Conservation (phyloP, 2,113 vertebrate species). For the Pluvialis apricaria region DNA sequence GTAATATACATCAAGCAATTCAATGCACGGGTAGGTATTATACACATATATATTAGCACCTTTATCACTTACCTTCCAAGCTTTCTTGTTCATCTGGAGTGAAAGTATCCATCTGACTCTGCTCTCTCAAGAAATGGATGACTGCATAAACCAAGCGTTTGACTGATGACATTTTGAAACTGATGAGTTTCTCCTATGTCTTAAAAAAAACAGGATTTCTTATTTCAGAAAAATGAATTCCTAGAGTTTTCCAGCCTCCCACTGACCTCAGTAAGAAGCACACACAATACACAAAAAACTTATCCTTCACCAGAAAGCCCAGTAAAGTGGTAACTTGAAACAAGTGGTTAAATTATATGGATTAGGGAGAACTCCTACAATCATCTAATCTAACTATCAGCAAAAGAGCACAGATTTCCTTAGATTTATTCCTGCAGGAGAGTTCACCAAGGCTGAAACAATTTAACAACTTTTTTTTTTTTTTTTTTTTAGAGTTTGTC, state of each 20-base stretch:
- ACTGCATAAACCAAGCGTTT: constrained; percentile 93
- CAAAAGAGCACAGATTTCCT: background rate
- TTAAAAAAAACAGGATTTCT: constrained; percentile 45
- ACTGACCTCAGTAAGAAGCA: background rate
- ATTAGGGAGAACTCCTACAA: background rate
- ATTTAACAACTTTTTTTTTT: background rate
- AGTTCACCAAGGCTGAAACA: background rate
- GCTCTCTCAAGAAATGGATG: constrained; percentile 94
- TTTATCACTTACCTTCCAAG: constrained; percentile 85
- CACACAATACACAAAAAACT: background rate
- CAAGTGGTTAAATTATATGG: background rate
- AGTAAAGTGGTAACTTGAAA: accelerated
- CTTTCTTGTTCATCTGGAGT: constrained; percentile 97
- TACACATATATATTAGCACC: background rate
- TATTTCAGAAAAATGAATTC: background rate
- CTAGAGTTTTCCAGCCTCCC: background rate
- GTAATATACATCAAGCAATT: background rate
- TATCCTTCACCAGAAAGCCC: background rate
- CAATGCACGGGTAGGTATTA: background rate
- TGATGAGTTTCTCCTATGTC: constrained; percentile 21
- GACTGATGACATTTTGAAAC: constrained; percentile 88
- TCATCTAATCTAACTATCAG: background rate
- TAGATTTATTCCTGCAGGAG: background rate
- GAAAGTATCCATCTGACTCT: constrained; percentile 87
- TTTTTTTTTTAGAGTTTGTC: background rate